Base-by-base conservation (phyloP, 2,888 invertebrate species). In the Cistogaster globosa region DNA sequence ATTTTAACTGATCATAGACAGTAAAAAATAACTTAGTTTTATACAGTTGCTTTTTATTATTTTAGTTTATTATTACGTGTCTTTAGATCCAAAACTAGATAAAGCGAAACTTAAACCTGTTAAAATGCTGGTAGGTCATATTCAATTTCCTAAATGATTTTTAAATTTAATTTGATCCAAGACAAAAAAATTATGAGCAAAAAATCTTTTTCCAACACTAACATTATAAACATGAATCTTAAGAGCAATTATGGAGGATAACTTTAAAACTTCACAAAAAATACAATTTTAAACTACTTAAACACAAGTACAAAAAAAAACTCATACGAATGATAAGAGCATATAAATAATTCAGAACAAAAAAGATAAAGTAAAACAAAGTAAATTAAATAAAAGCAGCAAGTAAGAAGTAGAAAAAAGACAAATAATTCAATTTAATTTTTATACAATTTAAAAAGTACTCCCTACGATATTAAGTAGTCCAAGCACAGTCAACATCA, bases 231-330 rank as follows among this genome's bases (percentile, higher is more conserved):
- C 74, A 79, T 60, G 68, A 53, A 74, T 1, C 60, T 67, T 32
- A 38, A 78, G 60, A 72, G 55, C 67, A 83, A 83, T 80, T 83
- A 76, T 67, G 65, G 60, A 69, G 75, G 72, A 71, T 32, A 72
- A 45, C 16, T 77, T 77, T 53, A 67, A 60, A 81, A 75, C 42
- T 83, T 4, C 58, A 53, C 60, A 51, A 53, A 76, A 57, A 60
- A 38, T 53, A 72, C 22, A 45, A 16, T 18, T 62, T 48, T 42
- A 60, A 62, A 71, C 55, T 58, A 84, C 18, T 55, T 26, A 77
- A 65, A 71, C 20, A 62, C 42, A 63, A 0, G 5, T 42, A n/a
- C 5, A 60, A 5, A 6, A 57, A 26, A 14, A 57, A 57, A 26
- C 5, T 0, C 16, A 7, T 22, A 16, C 11, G 0, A 14, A n/a